Evolutionary conservation across 2,888 invertebrate genomes (phyloP).

Genomic region (Unio delphinus): DNA sequence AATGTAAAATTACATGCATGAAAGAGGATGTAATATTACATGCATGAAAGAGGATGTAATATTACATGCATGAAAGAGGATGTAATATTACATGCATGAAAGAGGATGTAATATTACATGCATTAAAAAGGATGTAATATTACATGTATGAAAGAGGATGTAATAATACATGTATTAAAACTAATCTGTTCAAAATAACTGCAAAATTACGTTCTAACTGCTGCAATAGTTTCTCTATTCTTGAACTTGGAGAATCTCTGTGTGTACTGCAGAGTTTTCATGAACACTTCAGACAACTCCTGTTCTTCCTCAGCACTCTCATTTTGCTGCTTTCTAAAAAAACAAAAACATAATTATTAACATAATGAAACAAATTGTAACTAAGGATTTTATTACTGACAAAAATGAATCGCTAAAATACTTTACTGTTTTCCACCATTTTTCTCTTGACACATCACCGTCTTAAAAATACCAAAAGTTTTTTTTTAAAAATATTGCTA

Average conservation of each 20-base stretch:
- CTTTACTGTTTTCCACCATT: neutral
- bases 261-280: constrained; percentile 97
- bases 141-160: no score
- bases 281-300: constrained; percentile 97
- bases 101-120: no score
- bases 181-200: neutral
- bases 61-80: no score
- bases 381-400: neutral
- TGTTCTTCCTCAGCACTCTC: constrained; percentile 96
- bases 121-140: no score
- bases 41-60: no score
- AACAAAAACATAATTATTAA: neutral
- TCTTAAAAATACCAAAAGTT: no score
- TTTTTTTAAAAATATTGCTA: no score
- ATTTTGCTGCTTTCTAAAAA: constrained; percentile 89
- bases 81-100: no score
- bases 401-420: neutral
- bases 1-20: no score
- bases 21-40: no score
- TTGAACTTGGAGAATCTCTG: constrained; percentile 97
- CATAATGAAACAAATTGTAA: neutral
- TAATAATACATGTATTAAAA: neutral
- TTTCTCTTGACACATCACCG: no score
- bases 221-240: constrained; percentile 97
- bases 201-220: constrained; percentile 85